These are phyloP conservation scores for Hippocampus zosterae DNA, from an alignment of 2,113 vertebrate species.

Conservation along the genomic window DNA sequence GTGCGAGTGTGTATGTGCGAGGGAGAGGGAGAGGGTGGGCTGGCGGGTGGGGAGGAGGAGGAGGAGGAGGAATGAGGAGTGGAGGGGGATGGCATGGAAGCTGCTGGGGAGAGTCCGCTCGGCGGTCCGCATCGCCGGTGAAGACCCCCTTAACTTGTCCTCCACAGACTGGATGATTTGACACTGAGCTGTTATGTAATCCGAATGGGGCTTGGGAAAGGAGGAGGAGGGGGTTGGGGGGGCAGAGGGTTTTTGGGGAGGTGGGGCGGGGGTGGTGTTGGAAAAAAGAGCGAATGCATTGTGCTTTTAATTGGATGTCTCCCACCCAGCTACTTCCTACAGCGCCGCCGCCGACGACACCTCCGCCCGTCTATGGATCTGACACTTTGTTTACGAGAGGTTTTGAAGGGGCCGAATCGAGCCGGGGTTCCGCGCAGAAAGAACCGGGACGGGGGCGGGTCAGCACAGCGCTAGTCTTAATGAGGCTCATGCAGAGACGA, in stretches of 20 bases:
- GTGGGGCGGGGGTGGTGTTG: conserved; percentile 9
- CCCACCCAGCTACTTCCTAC: conserved; percentile 8
- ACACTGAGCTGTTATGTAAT: conserved; percentile 70
- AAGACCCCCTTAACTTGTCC: conserved; percentile 66
- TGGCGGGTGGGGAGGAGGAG: conserved; percentile 29
- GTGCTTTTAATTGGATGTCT: conserved; percentile 71
- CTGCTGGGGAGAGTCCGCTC: conserved; percentile 66
- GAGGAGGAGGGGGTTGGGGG: neutral
- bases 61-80: conserved; percentile 1
- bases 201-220: conserved; percentile 44
- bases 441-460: conserved; percentile 14
- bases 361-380: conserved; percentile 43
- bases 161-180: conserved; percentile 55
- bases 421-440: conserved; percentile 21
- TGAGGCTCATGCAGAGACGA: conserved; percentile 44
- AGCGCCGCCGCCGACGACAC: neutral
- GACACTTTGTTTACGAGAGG: conserved; percentile 55
- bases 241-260: neutral
- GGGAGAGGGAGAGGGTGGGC: conserved; percentile 51
- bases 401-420: conserved; percentile 25
- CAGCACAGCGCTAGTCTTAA: conserved; percentile 53
- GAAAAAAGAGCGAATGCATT: conserved; percentile 58
- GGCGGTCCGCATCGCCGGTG: conserved; percentile 60
- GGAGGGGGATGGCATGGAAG: conserved; percentile 43
- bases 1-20: conserved; percentile 48